Conservation (phyloP, 2,797 vertebrate species). For the Anniella stebbinsi region DNA sequence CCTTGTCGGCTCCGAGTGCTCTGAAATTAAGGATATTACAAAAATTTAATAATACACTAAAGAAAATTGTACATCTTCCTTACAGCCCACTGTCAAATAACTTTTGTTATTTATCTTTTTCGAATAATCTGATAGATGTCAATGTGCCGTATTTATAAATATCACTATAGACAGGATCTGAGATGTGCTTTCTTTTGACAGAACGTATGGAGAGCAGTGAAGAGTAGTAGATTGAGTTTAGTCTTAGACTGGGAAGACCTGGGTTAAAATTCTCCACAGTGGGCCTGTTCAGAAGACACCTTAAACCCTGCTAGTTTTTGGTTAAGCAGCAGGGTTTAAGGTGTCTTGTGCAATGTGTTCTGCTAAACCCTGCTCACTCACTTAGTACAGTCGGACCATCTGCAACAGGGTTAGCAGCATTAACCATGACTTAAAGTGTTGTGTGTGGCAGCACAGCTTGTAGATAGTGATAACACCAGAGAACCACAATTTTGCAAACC, state of each 20-base stretch:
- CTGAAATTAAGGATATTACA: conserved; percentile 78
- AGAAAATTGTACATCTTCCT: not conserved
- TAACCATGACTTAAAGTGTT: too few relatives aligned
- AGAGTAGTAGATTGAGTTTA: not conserved
- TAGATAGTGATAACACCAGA: too few relatives aligned
- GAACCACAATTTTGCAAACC: too few relatives aligned
- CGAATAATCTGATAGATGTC: not conserved
- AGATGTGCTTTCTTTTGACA: not conserved
- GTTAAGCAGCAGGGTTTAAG: too few relatives aligned
- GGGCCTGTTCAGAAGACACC: too few relatives aligned
- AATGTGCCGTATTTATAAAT: not conserved
- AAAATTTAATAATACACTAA: conserved; percentile 20
- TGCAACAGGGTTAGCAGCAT: too few relatives aligned
- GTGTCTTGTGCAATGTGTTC: too few relatives aligned
- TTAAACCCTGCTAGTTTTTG: too few relatives aligned
- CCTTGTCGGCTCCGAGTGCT: conserved; percentile 98
- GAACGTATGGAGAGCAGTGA: not conserved
- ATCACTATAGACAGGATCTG: not conserved
- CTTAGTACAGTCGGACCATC: too few relatives aligned
- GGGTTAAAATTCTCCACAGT: not conserved
- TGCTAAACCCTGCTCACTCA: too few relatives aligned
- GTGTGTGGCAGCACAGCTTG: too few relatives aligned
- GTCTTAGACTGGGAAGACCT: not conserved
- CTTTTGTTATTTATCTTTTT: not conserved
- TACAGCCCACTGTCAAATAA: not conserved